Base-by-base conservation (phyloP, 2,888 invertebrate genomes). In the Endomychus coccineus region DNA sequence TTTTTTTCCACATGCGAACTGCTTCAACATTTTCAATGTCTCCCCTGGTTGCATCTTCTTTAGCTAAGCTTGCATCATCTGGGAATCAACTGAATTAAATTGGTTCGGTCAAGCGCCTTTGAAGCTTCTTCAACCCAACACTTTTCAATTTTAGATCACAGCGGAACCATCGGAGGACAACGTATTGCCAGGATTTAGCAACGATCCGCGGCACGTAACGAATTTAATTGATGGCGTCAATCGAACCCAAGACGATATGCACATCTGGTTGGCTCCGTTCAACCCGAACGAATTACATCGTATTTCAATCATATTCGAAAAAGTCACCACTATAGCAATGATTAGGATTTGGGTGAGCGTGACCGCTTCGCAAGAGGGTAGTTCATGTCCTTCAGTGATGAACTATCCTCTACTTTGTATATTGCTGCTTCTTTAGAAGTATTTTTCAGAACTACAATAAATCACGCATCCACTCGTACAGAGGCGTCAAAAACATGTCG, bases 391-490 rank as follows among this genome's bases (percentile, higher is more conserved):
- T n/a, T 11, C 24, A 24, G 24, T 24, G 24, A 24, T n/a, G 10
- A 24, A n/a, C 11, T 10, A 24, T 24, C 24, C n/a, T n/a, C 24
- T 24, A 6, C 10, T n/a, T 10, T 4, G 5, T 24, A 24, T 6
- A 24, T 10, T 24, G 24, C 4, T 10, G n/a, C n/a, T 24, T 4
- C 4, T 4, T 4, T 10, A 10, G 24, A 24, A 24, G n/a, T 10
- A n/a, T 39, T 49, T 63, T 67, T 16, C 64, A 88, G 88, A 89
- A 89, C 62, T 89, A 90, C 63, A 88, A 88, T 63, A 88, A 88
- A 63, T 88, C 88, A 1, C 71, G 89, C 41, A 87, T 88, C 49
- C 82, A 89, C 64, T 84, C 87, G 0, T 77, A 78, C 38, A 74
- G 87, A 40, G 89, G 89, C 28, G 83, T 79, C 4, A 77, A 76